Conservation (phyloP, 2,888 invertebrate species). For the Hydrotaea diabolus region DNA sequence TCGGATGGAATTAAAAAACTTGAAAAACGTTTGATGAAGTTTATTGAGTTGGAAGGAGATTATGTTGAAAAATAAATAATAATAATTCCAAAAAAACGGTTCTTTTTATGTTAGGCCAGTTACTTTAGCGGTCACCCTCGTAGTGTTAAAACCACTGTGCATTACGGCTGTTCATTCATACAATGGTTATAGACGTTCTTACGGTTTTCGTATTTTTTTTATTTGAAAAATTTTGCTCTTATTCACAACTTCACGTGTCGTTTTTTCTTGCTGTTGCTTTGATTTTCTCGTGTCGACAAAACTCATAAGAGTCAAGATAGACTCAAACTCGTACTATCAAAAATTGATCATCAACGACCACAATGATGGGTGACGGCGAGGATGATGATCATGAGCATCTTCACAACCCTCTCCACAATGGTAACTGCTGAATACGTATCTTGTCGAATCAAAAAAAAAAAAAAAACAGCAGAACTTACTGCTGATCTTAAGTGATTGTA, state of each 20-base stretch:
- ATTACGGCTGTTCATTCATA: conserved; percentile 48
- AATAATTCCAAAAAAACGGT: too few species aligned
- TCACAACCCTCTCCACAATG: conserved; percentile 54
- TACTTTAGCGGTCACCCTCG: too few species aligned
- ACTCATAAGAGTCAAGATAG: conserved; percentile 23
- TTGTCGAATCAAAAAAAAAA: not conserved
- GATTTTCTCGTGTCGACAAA: conserved; percentile 22
- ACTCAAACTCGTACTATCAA: conserved; percentile 53
- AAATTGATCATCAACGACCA: conserved; percentile 60
- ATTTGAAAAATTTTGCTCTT: conserved; percentile 55
- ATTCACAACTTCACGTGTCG: conserved; percentile 59
- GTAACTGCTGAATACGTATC: not conserved
- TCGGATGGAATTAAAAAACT: too few species aligned
- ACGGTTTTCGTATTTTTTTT: conserved; percentile 3
- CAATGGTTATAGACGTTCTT: conserved; percentile 29
- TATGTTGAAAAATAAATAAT: too few species aligned
- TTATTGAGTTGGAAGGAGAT: too few species aligned
- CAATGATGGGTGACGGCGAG: conserved; percentile 10
- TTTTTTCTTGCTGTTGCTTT: conserved; percentile 30
- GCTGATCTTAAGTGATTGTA: conserved; percentile 66
- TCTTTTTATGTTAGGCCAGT: too few species aligned
- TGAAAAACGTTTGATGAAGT: too few species aligned
- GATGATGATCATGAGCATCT: conserved; percentile 40
- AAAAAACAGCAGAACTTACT: conserved; percentile 11
- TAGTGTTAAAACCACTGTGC: conserved; percentile 9